Evolutionary conservation across 2,113 vertebrate genomes (phyloP).

Genomic region (Bubo bubo): DNA sequence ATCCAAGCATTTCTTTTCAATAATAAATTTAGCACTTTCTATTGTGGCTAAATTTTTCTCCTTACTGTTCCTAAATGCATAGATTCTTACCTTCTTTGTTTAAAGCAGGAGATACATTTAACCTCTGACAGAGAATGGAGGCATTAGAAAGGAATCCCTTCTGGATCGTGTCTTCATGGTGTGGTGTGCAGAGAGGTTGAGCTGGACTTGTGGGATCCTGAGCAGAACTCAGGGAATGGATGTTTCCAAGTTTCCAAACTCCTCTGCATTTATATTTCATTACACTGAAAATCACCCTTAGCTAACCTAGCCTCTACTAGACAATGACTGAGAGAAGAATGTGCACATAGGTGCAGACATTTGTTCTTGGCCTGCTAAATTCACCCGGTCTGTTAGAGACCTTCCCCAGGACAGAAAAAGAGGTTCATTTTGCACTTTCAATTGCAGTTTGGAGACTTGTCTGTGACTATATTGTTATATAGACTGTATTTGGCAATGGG

Average conservation of each 20-base stretch:
- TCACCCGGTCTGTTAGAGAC: fast-evolving
- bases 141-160: not conserved
- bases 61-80: not conserved
- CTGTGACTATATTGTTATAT: fast-evolving
- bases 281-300: not conserved
- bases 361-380: not conserved
- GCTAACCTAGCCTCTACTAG: not conserved
- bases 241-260: not conserved
- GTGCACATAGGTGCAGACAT: not conserved
- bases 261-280: not conserved
- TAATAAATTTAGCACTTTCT: not conserved
- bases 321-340: not conserved
- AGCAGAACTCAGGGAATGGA: not conserved
- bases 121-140: not conserved
- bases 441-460: not conserved
- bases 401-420: not conserved
- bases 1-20: not conserved
- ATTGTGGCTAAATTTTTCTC: not conserved
- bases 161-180: not conserved
- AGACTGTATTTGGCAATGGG: not conserved
- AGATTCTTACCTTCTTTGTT: not conserved
- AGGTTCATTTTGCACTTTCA: not conserved
- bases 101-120: not conserved
- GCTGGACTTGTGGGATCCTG: not conserved
- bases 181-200: not conserved